phyloP scores from a whole-genome alignment of 2,888 invertebrate genomes.

The Diarsia brunnea region DNA sequence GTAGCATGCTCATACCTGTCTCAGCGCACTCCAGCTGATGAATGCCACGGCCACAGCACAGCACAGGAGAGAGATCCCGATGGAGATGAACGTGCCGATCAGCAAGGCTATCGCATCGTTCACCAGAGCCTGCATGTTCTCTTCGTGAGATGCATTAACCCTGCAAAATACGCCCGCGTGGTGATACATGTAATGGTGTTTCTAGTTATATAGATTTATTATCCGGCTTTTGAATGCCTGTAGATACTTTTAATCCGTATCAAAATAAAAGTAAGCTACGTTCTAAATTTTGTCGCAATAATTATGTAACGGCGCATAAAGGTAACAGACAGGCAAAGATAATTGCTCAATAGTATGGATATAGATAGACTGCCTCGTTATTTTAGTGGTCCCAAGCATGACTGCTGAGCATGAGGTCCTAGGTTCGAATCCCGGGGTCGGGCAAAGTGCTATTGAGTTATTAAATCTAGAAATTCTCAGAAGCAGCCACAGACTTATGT shows the following conservation, averaged over 20 bases:
- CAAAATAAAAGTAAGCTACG: not conserved
- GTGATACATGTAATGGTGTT: not conserved
- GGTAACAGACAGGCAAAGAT: not conserved
- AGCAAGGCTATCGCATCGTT: slow-evolving; percentile 89
- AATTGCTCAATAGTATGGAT: not conserved
- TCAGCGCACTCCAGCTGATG: slow-evolving; percentile 90
- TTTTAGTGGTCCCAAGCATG: too few species aligned
- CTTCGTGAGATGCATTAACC: slow-evolving; percentile 82
- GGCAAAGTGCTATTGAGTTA: too few species aligned
- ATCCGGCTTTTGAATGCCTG: not conserved
- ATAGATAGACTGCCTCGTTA: too few species aligned
- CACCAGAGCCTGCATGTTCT: slow-evolving; percentile 88
- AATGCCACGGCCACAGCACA: slow-evolving; percentile 87
- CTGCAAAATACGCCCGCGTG: slow-evolving; percentile 71
- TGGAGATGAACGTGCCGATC: slow-evolving; percentile 81
- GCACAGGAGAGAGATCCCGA: slow-evolving; percentile 74
- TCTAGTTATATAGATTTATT: not conserved
- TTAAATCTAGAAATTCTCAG: too few species aligned
- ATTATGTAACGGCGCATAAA: not conserved
- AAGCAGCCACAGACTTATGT: too few species aligned
- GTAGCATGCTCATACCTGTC: slow-evolving; percentile 77
- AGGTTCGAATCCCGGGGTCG: too few species aligned
- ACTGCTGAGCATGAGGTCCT: too few species aligned
- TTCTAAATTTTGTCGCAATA: not conserved
- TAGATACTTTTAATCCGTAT: too few species aligned